These are phyloP conservation scores for Chamaea fasciata DNA, from an alignment of 2,113 vertebrate species.

Conservation along the genomic window DNA sequence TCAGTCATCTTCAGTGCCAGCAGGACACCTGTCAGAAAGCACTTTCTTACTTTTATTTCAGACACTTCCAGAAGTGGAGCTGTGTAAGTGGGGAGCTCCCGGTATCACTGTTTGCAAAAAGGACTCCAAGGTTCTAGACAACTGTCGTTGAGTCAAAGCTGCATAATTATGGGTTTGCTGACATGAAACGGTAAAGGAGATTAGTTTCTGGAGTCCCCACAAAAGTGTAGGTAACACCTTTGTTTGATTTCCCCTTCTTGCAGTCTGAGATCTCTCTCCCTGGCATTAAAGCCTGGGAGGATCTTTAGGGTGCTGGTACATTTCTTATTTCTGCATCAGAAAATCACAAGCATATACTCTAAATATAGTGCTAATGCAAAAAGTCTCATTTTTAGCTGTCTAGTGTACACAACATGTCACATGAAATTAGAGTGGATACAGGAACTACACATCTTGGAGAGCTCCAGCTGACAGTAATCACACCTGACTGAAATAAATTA, in stretches of 20 bases:
- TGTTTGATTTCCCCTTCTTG: background rate
- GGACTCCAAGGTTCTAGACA: background rate
- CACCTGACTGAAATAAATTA: background rate
- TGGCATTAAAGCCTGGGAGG: background rate
- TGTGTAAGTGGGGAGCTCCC: background rate
- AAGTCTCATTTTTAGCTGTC: background rate
- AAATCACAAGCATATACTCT: background rate
- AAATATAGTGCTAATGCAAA: background rate
- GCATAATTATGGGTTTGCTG: background rate
- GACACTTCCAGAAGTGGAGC: background rate
- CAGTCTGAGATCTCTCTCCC: background rate
- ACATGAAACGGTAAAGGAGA: background rate
- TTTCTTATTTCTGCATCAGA: background rate
- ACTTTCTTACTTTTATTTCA: background rate
- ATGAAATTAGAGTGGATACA: background rate
- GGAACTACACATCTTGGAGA: background rate
- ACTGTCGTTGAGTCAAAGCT: background rate
- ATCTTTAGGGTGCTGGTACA: background rate
- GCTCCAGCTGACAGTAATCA: background rate
- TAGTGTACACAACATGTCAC: background rate
- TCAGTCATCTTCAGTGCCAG: background rate
- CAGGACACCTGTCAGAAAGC: background rate
- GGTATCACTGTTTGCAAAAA: background rate
- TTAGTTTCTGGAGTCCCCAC: background rate
- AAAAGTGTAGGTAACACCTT: background rate